A percentile compares a stretch with the other conserved stretches of the same genome.
phyloP scores from a whole-genome alignment of 2,797 vertebrate genomes.

The Uromys caudimaculatus region DNA sequence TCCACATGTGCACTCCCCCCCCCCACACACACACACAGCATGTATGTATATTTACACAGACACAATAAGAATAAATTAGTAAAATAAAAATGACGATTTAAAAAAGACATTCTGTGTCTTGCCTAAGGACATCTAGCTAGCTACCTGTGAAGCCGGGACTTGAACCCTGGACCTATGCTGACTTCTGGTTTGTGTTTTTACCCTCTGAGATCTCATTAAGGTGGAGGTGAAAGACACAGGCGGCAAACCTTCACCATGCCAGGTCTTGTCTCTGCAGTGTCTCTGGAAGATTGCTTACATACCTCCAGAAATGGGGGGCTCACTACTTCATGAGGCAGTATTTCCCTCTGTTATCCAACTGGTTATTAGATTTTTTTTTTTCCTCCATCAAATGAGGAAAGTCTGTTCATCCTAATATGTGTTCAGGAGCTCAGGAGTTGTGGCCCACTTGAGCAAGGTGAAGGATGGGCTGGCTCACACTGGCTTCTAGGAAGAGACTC shows the following conservation, averaged over 20 bases:
- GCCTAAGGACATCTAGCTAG: not conserved
- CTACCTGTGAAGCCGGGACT: not conserved
- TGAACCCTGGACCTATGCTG: not conserved
- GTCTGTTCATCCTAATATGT: not conserved
- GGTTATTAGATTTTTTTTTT: slow-evolving; percentile 29
- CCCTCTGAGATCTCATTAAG: not conserved
- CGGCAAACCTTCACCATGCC: not conserved
- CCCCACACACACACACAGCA: too few species aligned
- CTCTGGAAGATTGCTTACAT: slow-evolving; percentile 35
- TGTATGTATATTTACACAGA: not conserved
- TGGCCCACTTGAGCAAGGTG: not conserved
- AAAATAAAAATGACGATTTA: not conserved
- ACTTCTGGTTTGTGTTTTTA: slow-evolving; percentile 15
- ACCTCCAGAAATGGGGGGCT: not conserved
- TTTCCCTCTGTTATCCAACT: not conserved
- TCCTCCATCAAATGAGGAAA: not conserved
- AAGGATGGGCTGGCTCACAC: not conserved
- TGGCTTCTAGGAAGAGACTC: not conserved
- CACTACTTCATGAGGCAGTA: not conserved
- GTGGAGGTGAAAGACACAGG: not conserved
- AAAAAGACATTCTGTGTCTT: not conserved
- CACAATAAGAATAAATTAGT: not conserved
- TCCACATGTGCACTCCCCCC: not conserved
- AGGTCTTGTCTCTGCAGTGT: not conserved
- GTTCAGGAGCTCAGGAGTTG: not conserved